Evolutionary conservation across 2,888 invertebrate genomes (phyloP).

Genomic region (Phyllotreta cruciferae): DNA sequence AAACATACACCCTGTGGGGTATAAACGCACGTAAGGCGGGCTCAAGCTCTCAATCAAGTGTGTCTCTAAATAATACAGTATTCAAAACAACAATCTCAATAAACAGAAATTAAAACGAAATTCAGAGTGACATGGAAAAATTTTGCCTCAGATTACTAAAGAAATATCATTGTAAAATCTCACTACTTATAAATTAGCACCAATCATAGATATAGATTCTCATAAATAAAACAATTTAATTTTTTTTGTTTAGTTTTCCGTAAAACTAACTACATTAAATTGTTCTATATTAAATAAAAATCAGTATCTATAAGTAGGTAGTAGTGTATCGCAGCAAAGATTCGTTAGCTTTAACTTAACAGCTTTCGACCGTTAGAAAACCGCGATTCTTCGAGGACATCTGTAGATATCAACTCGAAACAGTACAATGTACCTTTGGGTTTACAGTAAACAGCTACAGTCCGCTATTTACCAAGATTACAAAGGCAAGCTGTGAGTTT

Average conservation of each 20-base stretch:
- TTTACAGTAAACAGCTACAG: constrained; percentile 57
- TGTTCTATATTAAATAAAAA: neutral
- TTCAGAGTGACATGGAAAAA: too few species aligned
- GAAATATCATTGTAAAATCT: constrained; percentile 54
- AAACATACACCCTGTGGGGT: too few species aligned
- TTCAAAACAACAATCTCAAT: too few species aligned
- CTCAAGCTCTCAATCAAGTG: too few species aligned
- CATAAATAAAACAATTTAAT: constrained; percentile 4
- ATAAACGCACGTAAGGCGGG: too few species aligned
- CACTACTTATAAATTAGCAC: constrained; percentile 12
- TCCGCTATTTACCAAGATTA: constrained; percentile 57
- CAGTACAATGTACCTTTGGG: constrained; percentile 48
- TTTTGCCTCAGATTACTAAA: constrained; percentile 58
- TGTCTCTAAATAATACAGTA: too few species aligned
- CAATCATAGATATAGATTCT: constrained; percentile 1
- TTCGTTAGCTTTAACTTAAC: constrained; percentile 1
- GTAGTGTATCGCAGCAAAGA: constrained; percentile 31
- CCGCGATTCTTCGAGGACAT: constrained; percentile 18
- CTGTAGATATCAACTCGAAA: constrained; percentile 19
- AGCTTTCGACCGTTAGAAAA: constrained; percentile 3
- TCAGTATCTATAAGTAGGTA: constrained; percentile 4
- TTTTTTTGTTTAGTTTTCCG: constrained; percentile 10
- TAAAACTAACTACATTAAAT: constrained; percentile 7
- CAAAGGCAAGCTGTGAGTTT: constrained; percentile 51
- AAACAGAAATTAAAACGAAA: too few species aligned